phyloP scores from a whole-genome alignment of 2,113 vertebrate genomes.

The Proterorhinus semilunaris region DNA sequence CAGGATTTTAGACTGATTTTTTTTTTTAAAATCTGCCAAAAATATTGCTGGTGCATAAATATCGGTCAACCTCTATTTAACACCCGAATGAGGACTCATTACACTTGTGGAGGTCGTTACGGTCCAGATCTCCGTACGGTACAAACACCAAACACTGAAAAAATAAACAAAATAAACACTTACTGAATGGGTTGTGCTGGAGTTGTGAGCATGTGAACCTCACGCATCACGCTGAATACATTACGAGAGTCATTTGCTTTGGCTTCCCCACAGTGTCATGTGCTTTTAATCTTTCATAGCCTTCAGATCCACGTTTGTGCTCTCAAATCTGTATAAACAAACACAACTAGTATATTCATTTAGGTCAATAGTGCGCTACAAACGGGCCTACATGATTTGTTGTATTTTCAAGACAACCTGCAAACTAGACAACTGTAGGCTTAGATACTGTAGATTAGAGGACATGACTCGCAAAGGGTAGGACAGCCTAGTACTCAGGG shows the following conservation, averaged over 20 bases:
- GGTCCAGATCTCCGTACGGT: neutral
- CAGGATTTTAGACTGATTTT: no score
- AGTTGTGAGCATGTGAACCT: neutral
- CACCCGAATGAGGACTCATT: no score
- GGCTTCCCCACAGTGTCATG: constrained; percentile 3
- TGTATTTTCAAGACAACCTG: neutral
- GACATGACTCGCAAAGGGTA: neutral
- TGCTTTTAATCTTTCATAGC: constrained; percentile 4
- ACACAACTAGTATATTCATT: neutral
- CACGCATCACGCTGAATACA: neutral
- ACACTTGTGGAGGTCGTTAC: no score
- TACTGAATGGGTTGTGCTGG: neutral
- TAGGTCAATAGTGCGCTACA: neutral
- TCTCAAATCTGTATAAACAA: neutral
- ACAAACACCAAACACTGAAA: neutral
- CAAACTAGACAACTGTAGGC: no score
- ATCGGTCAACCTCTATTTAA: no score
- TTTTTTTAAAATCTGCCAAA: no score
- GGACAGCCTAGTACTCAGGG: neutral
- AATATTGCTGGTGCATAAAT: no score
- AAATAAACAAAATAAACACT: neutral
- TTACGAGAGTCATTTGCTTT: neutral
- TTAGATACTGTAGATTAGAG: no score
- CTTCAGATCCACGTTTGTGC: neutral
- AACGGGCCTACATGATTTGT: neutral